Evolutionary conservation across 2,888 invertebrate genomes (phyloP).

Genomic region (Bombylius discolor): DNA sequence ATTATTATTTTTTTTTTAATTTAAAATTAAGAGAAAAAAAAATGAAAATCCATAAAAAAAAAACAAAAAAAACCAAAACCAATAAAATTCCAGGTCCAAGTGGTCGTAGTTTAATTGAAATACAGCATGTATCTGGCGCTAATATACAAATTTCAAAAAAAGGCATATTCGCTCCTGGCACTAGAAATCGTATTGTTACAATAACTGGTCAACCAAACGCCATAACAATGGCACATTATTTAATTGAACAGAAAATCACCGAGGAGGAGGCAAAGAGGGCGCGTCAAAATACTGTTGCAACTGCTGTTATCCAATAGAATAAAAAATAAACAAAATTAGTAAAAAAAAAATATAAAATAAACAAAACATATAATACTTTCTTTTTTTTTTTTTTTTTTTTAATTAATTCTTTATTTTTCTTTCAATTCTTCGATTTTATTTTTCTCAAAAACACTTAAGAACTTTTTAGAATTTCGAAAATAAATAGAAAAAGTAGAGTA

Average conservation of each 20-base stretch:
- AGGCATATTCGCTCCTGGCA: constrained; percentile 93
- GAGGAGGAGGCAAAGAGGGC: constrained; percentile 93
- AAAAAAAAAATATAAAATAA: not conserved
- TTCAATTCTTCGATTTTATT: not conserved
- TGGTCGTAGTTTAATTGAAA: constrained; percentile 90
- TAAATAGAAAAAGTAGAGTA: not conserved
- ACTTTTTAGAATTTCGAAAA: not conserved
- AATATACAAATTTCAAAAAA: constrained; percentile 98
- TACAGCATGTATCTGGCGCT: constrained; percentile 93
- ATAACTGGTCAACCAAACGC: constrained; percentile 81
- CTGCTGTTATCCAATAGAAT: constrained; percentile 37
- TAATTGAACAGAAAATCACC: constrained; percentile 92
- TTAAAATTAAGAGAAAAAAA: not conserved
- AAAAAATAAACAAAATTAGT: constrained; percentile 2
- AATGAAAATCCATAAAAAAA: not conserved
- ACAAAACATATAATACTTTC: not conserved
- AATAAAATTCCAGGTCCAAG: constrained; percentile 58
- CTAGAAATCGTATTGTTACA: constrained; percentile 92
- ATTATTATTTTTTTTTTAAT: no score
- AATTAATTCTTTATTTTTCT: no score
- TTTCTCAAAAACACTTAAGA: not conserved
- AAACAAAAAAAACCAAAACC: constrained; percentile 4
- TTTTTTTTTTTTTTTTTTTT: not conserved
- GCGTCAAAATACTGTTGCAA: constrained; percentile 70
- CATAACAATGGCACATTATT: constrained; percentile 83